phyloP scores from a whole-genome alignment of 2,113 vertebrate genomes.

The Donacobius atricapilla region DNA sequence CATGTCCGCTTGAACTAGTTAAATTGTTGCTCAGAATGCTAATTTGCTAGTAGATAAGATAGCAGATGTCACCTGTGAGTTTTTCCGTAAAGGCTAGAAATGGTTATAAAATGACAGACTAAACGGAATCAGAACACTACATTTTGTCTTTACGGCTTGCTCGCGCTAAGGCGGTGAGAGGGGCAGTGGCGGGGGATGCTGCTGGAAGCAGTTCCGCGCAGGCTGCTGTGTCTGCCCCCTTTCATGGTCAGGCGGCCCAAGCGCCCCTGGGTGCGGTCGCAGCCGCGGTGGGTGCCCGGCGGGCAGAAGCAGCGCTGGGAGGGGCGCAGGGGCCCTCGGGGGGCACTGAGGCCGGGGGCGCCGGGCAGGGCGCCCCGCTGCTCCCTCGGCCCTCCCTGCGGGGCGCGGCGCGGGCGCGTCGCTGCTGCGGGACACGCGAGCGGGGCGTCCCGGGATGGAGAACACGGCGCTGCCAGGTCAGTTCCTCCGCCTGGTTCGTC shows the following conservation, averaged over 20 bases:
- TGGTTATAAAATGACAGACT: not conserved
- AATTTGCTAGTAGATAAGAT: not conserved
- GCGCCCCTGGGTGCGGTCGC: too few relatives aligned
- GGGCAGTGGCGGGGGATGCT: not conserved
- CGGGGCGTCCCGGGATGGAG: rapidly evolving
- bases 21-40: not conserved
- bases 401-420: rapidly evolving
- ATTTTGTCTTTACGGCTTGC: not conserved
- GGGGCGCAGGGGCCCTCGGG: too few relatives aligned
- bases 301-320: too few relatives aligned
- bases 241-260: too few relatives aligned
- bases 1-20: not conserved
- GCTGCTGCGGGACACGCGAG: not conserved
- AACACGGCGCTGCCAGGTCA: rapidly evolving
- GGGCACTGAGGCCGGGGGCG: too few relatives aligned
- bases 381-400: not conserved
- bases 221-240: not conserved
- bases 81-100: not conserved
- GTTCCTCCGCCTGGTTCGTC: not conserved
- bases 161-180: not conserved
- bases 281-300: too few relatives aligned
- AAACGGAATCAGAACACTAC: not conserved
- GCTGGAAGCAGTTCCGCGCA: rapidly evolving
- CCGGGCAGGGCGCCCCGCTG: too few relatives aligned
- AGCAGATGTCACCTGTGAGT: not conserved